Evolutionary conservation across 2,888 invertebrate genomes (phyloP), one percentile per base, ranked within the genome.

Genomic region (Aphodius sticticus): DNA sequence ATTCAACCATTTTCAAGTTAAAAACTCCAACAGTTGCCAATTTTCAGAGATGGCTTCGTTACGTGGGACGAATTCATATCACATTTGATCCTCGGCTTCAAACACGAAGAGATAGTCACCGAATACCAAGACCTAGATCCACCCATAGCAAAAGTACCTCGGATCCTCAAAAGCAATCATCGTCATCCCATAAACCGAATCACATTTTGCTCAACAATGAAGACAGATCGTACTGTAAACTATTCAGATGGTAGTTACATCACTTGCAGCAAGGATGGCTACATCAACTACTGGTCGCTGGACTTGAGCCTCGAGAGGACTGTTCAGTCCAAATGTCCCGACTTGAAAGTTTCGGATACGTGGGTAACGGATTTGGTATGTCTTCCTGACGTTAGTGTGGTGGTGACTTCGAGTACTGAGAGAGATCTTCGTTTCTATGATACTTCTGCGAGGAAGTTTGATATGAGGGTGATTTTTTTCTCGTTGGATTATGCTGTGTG

Each of bases 341-440:
- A 91, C 91, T 90, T 87, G 77, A 87, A 86, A 76, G 85, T 92
- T 76, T 92, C 92, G 84, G 89, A 92, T 26, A 95, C 95, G 0
- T 94, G 94, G 93, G 93, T 96, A 82, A 93, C 95, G 16, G 94
- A 95, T 84, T 90, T 95, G 88, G 93, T 92, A 79, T 92, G 93
- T 80, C 89, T 96, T 88, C 94, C 96, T 0, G 95, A 96, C 87
- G 93, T 96, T 77, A 93, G 93, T 87, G 93, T 96, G 84, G 90
- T 96, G 16, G 95, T 95, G 81, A 93, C 95, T 12, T 92, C 95
- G 80, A 95, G 96, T 15, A 93, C 95, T 0, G 95, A 96, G 88
- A 90, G 95, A 15, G 96, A 96, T 86, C 89, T 96, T 72, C 92
- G 94, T 82, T 95, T 96, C 88, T 96, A 96, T 86, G 96, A 96